Base-by-base conservation (phyloP, 2,113 vertebrate genomes). In the Eurystomus gularis region DNA sequence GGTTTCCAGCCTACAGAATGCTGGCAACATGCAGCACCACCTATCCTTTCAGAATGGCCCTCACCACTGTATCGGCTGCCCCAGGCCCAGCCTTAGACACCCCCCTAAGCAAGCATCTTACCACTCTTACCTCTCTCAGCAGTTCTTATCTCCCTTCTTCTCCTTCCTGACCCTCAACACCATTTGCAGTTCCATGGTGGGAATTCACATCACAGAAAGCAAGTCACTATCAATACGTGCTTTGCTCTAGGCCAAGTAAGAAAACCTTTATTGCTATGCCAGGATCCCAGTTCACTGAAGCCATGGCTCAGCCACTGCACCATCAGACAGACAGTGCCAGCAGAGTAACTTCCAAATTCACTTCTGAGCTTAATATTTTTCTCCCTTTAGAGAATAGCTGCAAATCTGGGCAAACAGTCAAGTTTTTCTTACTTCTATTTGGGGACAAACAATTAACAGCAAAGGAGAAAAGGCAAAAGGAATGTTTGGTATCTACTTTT, bases 361-460 rank as follows among this genome's bases (percentile, higher is more conserved):
- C 82, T 84, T 42, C 77, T 78, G 64, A 96, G 54, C 33, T 70
- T 57, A 78, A 86, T 37, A 33, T 62, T 93, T 94, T 94, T 73
- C 51, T 92, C 55, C 77, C 80, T 75, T 94, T 84, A 81, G 83
- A 88, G 42, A 91, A 52, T 83, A 96, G 86, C 88, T 95, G 95
- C 86, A 95, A 68, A 94, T 75, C 93, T 78, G 93, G 88, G 94
- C 93, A 94, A 93, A 88, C 51, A 75, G 69, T 92, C 95, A 96
- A 94, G 35, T 33, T 84, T 88, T 83, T 58, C 57, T n/a, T 79
- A 66, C 57, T 84, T 89, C 82, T 95, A 60, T 79, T 82, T 66
- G 90, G 89, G 78, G 70, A 93, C 84, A 90, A 94, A 71, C 49
- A 91, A 77, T 58, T 66, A 60, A 51, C 51, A 92, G 48, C 26